phyloP scores from a whole-genome alignment of 2,113 vertebrate species.

The Cyprinus carpio region DNA sequence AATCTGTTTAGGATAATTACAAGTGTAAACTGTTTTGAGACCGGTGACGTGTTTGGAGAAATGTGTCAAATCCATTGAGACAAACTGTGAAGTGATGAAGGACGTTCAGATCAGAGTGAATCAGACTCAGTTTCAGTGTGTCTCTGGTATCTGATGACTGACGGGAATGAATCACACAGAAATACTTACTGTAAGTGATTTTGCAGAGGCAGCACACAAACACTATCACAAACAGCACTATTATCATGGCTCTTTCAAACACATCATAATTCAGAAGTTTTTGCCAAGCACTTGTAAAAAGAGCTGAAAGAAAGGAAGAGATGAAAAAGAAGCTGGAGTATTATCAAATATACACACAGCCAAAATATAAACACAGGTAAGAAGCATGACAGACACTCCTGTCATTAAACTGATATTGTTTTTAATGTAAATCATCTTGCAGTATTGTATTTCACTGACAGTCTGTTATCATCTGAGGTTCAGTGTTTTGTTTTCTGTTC shows the following conservation, averaged over 20 bases:
- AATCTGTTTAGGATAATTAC: no score
- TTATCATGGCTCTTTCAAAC: not conserved
- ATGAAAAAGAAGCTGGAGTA: not conserved
- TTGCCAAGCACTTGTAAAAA: not conserved
- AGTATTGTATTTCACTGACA: not conserved
- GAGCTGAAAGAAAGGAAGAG: not conserved
- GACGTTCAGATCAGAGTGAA: no score
- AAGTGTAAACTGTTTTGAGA: no score
- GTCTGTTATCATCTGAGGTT: not conserved
- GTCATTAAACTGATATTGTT: not conserved
- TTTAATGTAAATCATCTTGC: not conserved
- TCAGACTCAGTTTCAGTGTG: no score
- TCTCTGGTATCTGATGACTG: not conserved
- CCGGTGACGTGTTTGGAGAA: no score
- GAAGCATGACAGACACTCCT: not conserved
- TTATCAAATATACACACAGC: not conserved
- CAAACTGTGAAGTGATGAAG: no score
- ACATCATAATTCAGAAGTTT: not conserved
- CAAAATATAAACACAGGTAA: not conserved
- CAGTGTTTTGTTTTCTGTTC: no score
- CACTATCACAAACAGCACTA: not conserved
- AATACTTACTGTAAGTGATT: not conserved
- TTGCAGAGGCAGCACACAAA: conserved; percentile 12
- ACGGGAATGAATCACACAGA: not conserved
- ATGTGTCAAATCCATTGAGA: no score